These are phyloP conservation scores for Acanthopagrus latus DNA, from an alignment of 2,797 vertebrate genomes.

Conservation along the genomic window DNA sequence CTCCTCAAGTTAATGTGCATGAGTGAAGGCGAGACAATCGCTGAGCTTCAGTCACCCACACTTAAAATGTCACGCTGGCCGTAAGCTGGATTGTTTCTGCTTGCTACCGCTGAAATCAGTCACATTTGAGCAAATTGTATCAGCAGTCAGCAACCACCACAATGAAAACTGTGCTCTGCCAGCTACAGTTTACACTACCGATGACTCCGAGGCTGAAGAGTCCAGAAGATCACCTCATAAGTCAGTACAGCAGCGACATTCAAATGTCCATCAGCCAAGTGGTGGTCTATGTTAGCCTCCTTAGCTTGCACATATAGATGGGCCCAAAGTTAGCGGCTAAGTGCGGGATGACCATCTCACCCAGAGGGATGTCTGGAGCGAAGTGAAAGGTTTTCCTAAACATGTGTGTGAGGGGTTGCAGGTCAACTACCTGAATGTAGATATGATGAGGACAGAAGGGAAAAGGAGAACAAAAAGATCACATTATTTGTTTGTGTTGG, in stretches of 20 bases:
- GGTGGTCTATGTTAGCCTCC: conserved; percentile 78
- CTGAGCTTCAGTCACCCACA: background rate
- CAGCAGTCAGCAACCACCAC: background rate
- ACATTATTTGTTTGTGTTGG: background rate
- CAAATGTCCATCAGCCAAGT: conserved; percentile 3
- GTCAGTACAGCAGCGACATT: background rate
- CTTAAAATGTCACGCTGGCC: background rate
- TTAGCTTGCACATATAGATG: conserved; percentile 94
- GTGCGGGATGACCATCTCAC: conserved; percentile 94
- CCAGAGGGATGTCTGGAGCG: conserved; percentile 84
- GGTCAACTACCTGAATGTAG: conserved; percentile 80
- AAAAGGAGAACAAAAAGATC: background rate
- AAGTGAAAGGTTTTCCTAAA: conserved; percentile 92
- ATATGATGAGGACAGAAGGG: conserved; percentile 29
- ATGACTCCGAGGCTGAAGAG: background rate
- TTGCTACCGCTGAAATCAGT: background rate
- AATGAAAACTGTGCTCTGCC: background rate
- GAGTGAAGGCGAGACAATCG: no score
- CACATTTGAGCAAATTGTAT: background rate
- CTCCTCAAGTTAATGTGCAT: no score
- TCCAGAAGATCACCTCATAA: background rate
- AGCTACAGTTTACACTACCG: background rate
- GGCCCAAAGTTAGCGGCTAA: conserved; percentile 95
- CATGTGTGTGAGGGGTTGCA: conserved; percentile 82
- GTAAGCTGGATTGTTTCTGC: background rate